A percentile compares a stretch with the other conserved stretches of the same genome.
Conservation (phyloP, 2,797 vertebrate genomes). For the Erethizon dorsatum region DNA sequence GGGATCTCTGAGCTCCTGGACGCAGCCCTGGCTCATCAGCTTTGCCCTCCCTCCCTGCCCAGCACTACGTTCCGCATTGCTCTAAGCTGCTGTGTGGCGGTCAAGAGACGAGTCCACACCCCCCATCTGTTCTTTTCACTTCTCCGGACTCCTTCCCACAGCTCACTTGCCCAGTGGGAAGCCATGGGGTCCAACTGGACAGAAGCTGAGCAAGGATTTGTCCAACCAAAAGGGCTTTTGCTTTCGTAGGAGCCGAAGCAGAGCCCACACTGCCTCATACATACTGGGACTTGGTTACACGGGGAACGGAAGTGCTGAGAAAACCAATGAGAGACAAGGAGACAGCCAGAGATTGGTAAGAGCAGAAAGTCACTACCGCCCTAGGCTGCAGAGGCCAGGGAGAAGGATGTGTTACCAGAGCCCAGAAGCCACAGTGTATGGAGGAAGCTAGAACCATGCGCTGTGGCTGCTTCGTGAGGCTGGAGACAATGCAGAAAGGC, state of each 20-base stretch:
- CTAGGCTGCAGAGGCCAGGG: neutral
- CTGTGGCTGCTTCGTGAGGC: neutral
- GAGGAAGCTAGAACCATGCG: neutral
- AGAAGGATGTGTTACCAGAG: neutral
- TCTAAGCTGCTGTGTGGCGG: neutral
- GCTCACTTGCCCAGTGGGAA: neutral
- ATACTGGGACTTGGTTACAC: neutral
- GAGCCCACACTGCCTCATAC: neutral
- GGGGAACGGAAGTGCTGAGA: neutral
- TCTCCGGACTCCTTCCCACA: neutral
- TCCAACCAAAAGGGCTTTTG: neutral
- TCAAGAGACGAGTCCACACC: neutral
- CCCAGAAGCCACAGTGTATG: neutral
- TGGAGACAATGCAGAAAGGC: neutral
- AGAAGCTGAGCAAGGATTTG: neutral
- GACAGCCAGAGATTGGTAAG: neutral
- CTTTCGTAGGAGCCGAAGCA: neutral
- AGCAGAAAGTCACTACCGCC: neutral
- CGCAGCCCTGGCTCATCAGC: neutral
- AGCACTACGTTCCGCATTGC: neutral
- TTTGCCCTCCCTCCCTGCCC: neutral
- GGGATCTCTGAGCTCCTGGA: neutral
- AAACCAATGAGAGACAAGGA: neutral
- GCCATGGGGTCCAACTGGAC: neutral
- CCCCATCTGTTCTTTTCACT: neutral